A percentile compares a stretch with the other conserved stretches of the same genome.
Evolutionary conservation across 2,797 vertebrate genomes (phyloP).

Genomic region (Propithecus perrieri): DNA sequence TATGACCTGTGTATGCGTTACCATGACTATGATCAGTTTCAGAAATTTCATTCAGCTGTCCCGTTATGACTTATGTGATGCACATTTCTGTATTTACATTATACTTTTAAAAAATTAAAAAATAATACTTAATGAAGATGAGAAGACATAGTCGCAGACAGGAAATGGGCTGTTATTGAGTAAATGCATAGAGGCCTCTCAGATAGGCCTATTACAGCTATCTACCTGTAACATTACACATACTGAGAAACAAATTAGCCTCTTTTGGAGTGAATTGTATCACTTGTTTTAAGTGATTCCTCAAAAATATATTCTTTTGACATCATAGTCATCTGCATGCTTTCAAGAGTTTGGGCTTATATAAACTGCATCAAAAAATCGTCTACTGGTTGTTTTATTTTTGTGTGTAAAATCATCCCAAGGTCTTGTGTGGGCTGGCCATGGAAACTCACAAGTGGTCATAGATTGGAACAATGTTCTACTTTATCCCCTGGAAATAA

Average conservation of each 20-base stretch:
- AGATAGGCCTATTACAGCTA: neutral
- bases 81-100: neutral
- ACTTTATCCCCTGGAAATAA: constrained; percentile 77
- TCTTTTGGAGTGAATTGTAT: neutral
- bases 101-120: neutral
- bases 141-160: neutral
- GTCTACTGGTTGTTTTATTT: constrained; percentile 8
- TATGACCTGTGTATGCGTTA: neutral
- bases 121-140: neutral
- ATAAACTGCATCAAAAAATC: neutral
- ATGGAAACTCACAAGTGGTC: constrained; percentile 44
- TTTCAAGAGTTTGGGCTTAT: neutral
- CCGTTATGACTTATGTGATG: neutral
- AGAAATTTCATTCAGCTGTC: neutral
- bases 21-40: neutral
- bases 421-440: constrained; percentile 52
- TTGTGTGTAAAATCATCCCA: neutral
- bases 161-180: neutral
- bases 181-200: neutral
- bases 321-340: neutral
- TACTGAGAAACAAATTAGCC: neutral
- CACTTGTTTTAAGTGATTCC: neutral
- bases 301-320: neutral
- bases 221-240: neutral
- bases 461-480: constrained; percentile 43